Conservation (phyloP, 2,797 vertebrate species). For the Paguma larvata region DNA sequence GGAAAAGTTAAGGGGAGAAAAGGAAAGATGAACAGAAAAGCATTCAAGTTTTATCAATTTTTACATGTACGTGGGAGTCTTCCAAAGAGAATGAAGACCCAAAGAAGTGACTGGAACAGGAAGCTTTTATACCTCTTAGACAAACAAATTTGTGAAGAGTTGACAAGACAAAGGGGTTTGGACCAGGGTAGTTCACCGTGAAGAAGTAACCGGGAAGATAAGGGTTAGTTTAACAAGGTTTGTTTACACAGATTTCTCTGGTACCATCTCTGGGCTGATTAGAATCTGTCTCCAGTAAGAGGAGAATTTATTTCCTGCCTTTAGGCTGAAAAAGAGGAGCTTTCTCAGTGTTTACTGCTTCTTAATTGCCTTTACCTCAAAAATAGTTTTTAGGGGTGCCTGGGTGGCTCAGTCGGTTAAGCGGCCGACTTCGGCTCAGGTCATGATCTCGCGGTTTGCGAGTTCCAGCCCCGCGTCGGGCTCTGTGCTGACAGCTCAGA, state of each 20-base stretch:
- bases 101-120: not conserved
- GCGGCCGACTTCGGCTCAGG: too few species aligned
- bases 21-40: not conserved
- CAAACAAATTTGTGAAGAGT: conserved; percentile 8
- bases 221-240: not conserved
- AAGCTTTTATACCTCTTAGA: not conserved
- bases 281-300: not conserved
- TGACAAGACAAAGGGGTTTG: not conserved
- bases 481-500: too few species aligned
- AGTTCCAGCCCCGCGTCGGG: too few species aligned
- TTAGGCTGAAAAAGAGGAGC: not conserved
- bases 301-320: not conserved
- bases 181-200: not conserved
- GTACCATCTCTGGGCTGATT: not conserved
- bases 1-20: not conserved
- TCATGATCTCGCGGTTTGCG: too few species aligned
- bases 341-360: not conserved
- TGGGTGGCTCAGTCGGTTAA: too few species aligned
- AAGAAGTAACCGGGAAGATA: conserved; percentile 15
- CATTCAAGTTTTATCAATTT: not conserved
- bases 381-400: not conserved
- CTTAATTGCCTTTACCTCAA: not conserved
- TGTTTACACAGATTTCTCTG: not conserved
- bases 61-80: not conserved
- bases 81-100: not conserved